Percentiles rank a stretch among this genome's conserved stretches.
Conservation (phyloP, 2,113 vertebrate genomes). For the Lepidothrix coronata region DNA sequence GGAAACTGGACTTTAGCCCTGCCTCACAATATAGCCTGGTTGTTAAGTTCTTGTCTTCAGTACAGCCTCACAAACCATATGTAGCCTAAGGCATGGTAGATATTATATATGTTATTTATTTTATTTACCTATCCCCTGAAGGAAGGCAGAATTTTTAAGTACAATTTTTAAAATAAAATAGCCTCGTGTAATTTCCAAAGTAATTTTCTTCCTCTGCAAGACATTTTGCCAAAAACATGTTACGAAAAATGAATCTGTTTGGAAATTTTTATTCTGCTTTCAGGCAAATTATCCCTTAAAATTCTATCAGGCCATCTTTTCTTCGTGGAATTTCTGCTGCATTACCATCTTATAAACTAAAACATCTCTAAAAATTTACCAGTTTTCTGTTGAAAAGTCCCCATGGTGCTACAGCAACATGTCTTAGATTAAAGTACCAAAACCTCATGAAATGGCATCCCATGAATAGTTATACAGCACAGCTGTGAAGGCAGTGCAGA, state of each 20-base stretch:
- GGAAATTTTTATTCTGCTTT: not conserved
- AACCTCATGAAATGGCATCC: not conserved
- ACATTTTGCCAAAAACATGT: not conserved
- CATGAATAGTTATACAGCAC: not conserved
- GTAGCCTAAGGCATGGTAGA: not conserved
- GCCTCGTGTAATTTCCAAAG: not conserved
- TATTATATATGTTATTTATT: too few relatives aligned
- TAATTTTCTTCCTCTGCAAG: not conserved
- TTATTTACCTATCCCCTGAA: not conserved
- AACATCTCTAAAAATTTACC: not conserved
- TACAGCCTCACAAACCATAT: not conserved
- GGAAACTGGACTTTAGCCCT: not conserved
- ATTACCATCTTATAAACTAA: not conserved
- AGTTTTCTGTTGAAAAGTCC: not conserved
- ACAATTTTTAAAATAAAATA: not conserved
- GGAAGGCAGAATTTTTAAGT: not conserved
- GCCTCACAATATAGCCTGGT: not conserved
- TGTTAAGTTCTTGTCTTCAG: not conserved
- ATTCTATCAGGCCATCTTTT: not conserved
- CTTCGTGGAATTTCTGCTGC: not conserved
- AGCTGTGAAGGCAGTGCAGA: not conserved
- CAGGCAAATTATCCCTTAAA: not conserved
- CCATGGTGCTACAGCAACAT: accelerated
- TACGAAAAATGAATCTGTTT: not conserved
- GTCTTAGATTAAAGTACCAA: not conserved